Base-by-base conservation (phyloP, 2,113 vertebrate genomes). In the Actenoides lindsayi region DNA sequence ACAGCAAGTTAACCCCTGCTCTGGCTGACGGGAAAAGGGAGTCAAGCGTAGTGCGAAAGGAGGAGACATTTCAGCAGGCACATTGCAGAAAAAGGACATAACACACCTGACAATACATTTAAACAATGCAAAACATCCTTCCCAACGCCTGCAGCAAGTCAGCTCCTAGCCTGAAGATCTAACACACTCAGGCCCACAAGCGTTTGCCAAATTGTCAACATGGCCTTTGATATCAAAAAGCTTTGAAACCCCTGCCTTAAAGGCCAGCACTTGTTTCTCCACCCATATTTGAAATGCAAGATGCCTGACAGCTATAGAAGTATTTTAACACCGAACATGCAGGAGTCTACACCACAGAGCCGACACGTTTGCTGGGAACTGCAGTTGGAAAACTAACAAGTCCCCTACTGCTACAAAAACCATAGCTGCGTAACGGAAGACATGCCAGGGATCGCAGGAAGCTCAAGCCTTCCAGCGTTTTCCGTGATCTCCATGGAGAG, bases 351-450 rank as follows among this genome's bases (percentile, higher is more conserved):
- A 81, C 56, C 1, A 4, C 96, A 65, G 95, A 96, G 94, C 76
- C 4, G 86, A 94, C 93, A 90, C 88, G 1, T 62, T 96, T 2
- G 9, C 96, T 93, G 86, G 95, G 96, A 96, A 94, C 89, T 90
- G 96, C 95, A 69, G 90, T 64, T 96, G 93, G 96, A 96, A 95
- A 95, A 95, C 96, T 96, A 97, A 96, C 95, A 97, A 92, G 83
- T 89, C 96, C 95, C 96, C 96, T 90, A 95, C 94, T 96, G 95
- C 94, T 97, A 95, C 80, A 97, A 97, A 57, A 97, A 95, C 95
- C 94, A 4, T 73, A 68, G 86, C 94, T 92, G 81, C 86, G 44
- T 94, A 96, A 97, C 15, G 93, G 89, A 96, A 97, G 94, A 92
- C 70, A 16, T 96, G 95, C 95, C 95, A 97, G 96, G 90, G 96